phyloP scores from a whole-genome alignment of 2,888 invertebrate species.

The Drosophila buzzatii region DNA sequence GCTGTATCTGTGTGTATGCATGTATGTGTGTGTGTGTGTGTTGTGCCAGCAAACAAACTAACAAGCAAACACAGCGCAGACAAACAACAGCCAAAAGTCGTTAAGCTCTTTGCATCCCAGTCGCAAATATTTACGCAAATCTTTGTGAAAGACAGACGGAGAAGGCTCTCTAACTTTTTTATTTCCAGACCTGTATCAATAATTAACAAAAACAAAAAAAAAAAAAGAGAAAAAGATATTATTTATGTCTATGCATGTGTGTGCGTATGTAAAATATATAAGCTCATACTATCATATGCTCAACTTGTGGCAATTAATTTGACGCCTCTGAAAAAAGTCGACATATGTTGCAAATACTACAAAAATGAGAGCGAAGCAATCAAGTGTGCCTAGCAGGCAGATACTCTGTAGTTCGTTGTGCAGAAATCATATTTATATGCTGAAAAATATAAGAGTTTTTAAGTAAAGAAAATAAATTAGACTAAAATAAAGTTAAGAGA shows the following conservation, averaged over 20 bases:
- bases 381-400: not conserved
- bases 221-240: constrained; percentile 20
- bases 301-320: constrained; percentile 70
- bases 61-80: constrained; percentile 43
- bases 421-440: too few relatives aligned
- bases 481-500: too few relatives aligned
- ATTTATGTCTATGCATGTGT: not conserved
- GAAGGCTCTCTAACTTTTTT: not conserved
- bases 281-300: constrained; percentile 29
- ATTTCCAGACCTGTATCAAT: constrained; percentile 35
- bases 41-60: constrained; percentile 39
- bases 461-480: too few relatives aligned
- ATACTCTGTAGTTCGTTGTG: not conserved
- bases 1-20: not conserved
- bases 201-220: constrained; percentile 35
- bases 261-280: not conserved
- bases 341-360: constrained; percentile 34
- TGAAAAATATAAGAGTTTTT: too few relatives aligned
- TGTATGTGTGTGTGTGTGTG: constrained; percentile 22
- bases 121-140: constrained; percentile 64
- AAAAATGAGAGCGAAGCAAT: constrained; percentile 1
- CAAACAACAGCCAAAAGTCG: constrained; percentile 57
- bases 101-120: constrained; percentile 56
- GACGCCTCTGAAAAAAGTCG: constrained; percentile 56
- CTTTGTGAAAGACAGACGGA: constrained; percentile 28